Evolutionary conservation across 2,113 vertebrate species (phyloP).

Genomic region (Aspiorhynchus laticeps): DNA sequence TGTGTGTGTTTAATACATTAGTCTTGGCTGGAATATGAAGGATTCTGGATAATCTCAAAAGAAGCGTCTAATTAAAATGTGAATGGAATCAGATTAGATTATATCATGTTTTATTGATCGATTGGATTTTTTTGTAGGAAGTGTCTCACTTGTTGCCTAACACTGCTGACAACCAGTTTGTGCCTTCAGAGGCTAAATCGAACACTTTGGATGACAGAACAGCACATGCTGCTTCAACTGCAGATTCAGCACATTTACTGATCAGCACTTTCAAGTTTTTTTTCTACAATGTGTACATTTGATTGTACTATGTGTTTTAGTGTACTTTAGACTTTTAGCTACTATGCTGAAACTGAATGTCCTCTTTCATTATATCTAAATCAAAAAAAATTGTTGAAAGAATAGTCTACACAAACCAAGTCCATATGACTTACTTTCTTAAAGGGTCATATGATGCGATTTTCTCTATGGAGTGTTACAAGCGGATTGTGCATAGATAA

Average conservation of each 20-base stretch:
- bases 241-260: not conserved
- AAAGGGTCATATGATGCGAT: too few species aligned
- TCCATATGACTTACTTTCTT: not conserved
- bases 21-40: not conserved
- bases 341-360: not conserved
- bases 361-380: not conserved
- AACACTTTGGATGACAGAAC: conserved; percentile 33
- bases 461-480: too few species aligned
- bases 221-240: not conserved
- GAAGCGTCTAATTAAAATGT: not conserved
- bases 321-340: not conserved
- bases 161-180: conserved; percentile 13
- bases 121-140: conserved; percentile 2
- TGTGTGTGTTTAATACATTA: not conserved
- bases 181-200: conserved; percentile 5
- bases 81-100: conserved; percentile 4
- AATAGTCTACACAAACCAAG: not conserved
- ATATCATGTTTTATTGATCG: not conserved
- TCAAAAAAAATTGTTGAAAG: not conserved
- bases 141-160: conserved; percentile 37
- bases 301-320: not conserved
- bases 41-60: not conserved
- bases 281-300: not conserved
- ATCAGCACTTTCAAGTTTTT: not conserved
- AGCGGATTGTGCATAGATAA: too few species aligned